Evolutionary conservation across 2,113 vertebrate species (phyloP).

Genomic region (Ceyx cyanopectus): DNA sequence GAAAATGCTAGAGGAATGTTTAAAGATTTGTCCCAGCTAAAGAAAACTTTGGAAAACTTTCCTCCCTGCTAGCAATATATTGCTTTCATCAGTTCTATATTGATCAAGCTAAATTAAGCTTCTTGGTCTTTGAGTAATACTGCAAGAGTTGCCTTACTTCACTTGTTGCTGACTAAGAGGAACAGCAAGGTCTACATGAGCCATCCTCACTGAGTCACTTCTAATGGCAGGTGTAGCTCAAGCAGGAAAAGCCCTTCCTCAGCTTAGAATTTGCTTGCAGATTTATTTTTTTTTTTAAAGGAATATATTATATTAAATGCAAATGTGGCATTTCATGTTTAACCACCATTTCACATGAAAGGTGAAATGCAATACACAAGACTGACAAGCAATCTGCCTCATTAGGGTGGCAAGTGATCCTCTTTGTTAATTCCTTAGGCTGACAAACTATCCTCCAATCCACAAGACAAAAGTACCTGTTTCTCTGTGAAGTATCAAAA

Average conservation of each 20-base stretch:
- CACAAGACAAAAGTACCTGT: neutral
- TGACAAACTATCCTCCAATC: neutral
- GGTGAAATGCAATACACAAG: neutral
- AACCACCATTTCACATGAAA: neutral
- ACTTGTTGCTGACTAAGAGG: neutral
- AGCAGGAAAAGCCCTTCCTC: neutral
- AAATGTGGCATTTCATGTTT: neutral
- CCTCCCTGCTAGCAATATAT: neutral
- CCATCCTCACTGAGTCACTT: neutral
- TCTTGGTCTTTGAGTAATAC: neutral
- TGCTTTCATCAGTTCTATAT: neutral
- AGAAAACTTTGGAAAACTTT: conserved; percentile 1
- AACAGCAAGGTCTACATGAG: neutral
- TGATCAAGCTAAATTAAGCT: neutral
- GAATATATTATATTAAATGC: neutral
- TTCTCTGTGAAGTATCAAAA: neutral
- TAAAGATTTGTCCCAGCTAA: neutral
- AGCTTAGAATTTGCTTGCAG: neutral
- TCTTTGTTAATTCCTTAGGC: neutral
- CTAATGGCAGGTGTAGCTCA: neutral
- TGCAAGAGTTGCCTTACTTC: neutral
- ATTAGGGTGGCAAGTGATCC: neutral
- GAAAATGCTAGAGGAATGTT: neutral
- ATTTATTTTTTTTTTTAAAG: rapidly evolving
- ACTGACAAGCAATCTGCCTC: neutral